Percentiles rank a stretch among this genome's conserved stretches.
phyloP scores from a whole-genome alignment of 2,888 invertebrate genomes.

The Sesia apiformis region DNA sequence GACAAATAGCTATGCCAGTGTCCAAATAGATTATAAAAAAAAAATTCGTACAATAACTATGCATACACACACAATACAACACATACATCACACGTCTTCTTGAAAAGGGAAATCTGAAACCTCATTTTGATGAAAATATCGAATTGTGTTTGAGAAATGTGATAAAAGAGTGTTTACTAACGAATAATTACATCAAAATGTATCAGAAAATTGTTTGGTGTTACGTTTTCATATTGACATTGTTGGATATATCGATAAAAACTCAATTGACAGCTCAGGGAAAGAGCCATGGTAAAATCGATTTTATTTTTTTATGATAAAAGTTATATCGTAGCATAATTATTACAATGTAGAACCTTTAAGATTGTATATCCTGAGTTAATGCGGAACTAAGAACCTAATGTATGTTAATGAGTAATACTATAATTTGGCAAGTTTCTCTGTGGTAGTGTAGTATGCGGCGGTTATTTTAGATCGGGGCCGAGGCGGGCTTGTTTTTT shows the following conservation, averaged over 20 bases:
- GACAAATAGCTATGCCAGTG: no score
- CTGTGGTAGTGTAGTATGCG: no score
- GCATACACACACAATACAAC: no score
- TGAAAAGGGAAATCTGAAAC: no score
- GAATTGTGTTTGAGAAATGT: slow-evolving; percentile 50
- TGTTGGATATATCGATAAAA: slow-evolving; percentile 79
- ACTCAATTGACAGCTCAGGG: slow-evolving; percentile 82
- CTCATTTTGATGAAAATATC: background rate
- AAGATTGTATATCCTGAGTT: no score
- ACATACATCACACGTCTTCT: no score
- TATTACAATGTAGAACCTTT: no score
- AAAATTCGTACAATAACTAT: no score
- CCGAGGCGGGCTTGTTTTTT: slow-evolving; percentile 33
- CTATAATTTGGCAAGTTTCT: no score
- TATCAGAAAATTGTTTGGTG: slow-evolving; percentile 75
- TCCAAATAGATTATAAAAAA: no score
- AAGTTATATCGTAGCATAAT: no score
- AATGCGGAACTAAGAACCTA: no score
- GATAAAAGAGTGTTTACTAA: slow-evolving; percentile 39
- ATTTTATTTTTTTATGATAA: slow-evolving; percentile 22
- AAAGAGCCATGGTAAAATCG: slow-evolving; percentile 82
- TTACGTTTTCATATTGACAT: slow-evolving; percentile 79
- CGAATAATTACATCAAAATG: slow-evolving; percentile 52
- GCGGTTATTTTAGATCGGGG: slow-evolving; percentile 47
- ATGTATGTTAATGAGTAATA: slow-evolving; percentile 7